These are phyloP conservation scores for Eupithecia subumbrata DNA, from an alignment of 2,888 invertebrate genomes.

Conservation along the genomic window DNA sequence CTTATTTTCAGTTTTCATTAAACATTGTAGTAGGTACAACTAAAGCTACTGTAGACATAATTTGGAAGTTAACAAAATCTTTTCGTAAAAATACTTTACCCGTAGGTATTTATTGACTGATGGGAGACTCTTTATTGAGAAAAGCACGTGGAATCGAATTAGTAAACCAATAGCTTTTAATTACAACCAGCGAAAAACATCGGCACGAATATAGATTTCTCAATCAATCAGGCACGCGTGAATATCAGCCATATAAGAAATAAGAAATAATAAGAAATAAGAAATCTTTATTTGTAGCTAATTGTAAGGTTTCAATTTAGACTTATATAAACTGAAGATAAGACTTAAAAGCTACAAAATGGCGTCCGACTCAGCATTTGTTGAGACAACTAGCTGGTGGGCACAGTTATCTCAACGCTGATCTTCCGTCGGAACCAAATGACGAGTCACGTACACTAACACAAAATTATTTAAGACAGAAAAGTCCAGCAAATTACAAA, in stretches of 20 bases:
- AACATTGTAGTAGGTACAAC: neutral
- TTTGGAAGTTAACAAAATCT: neutral
- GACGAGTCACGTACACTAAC: too few species aligned
- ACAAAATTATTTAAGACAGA: too few species aligned
- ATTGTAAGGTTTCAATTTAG: too few species aligned
- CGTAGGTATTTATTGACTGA: neutral
- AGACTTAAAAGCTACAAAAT: too few species aligned
- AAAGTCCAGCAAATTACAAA: too few species aligned
- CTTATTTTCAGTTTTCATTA: constrained; percentile 26
- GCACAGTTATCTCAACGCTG: too few species aligned
- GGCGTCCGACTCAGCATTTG: too few species aligned
- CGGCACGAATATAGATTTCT: neutral
- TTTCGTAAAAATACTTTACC: neutral
- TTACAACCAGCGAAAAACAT: neutral
- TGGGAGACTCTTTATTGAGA: neutral
- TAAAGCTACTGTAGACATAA: neutral
- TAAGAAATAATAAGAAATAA: too few species aligned
- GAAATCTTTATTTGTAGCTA: too few species aligned
- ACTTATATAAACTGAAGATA: too few species aligned
- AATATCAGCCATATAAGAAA: neutral
- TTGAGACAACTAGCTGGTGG: too few species aligned
- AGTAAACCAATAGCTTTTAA: neutral
- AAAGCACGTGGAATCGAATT: neutral
- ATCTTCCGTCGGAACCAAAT: too few species aligned
- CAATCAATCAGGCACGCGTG: neutral